Base-by-base conservation (phyloP, 2,113 vertebrate species). In the zebrafish (Danio rerio) region DNA sequence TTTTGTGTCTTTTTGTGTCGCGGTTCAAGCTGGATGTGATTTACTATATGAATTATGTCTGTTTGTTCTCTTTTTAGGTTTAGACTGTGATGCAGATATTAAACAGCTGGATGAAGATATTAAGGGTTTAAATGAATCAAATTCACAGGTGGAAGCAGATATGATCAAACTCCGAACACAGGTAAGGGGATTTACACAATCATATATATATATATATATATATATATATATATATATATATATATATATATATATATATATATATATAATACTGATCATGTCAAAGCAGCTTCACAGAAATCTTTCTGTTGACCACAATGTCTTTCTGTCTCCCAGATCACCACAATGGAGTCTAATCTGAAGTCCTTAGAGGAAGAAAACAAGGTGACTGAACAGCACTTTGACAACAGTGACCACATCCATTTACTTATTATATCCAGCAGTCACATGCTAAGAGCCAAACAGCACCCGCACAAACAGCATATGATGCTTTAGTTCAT, bases 291-390 rank as follows among this genome's bases (percentile, higher is more conserved):
- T n/a, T n/a, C n/a, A n/a, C n/a, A n/a, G n/a, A n/a, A n/a, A n/a
- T n/a, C n/a, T n/a, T n/a, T n/a, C n/a, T n/a, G n/a, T n/a, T n/a
- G 31, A 31, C 31, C 31, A 31, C 31, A 31, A 31, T 31, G 31
- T 31, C 31, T 31, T 31, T 31, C 31, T 83, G 20, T 85, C 85
- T 69, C 72, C 21, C 89, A 99, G 98, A 99, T 99, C 87, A 99
- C 98, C 84, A 99, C 97, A 81, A 99, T 99, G 98, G 98, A 99
- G 95, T 97, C 96, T 95, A 99, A 94, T 95, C 95, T 99, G 94
- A 98, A 98, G 96, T 98, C 96, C 56, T 96, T 99, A 91, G 97
- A 99, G 92, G 97, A 99, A 93, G 98, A 99, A 94, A 99, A 99
- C 95, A 99, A 99, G 94, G 97, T 96, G 91, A 99, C 99, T 91